A percentile compares a stretch with the other conserved stretches of the same genome.
Conservation (phyloP, 2,113 vertebrate genomes). For the Paramormyrops kingsleyae region DNA sequence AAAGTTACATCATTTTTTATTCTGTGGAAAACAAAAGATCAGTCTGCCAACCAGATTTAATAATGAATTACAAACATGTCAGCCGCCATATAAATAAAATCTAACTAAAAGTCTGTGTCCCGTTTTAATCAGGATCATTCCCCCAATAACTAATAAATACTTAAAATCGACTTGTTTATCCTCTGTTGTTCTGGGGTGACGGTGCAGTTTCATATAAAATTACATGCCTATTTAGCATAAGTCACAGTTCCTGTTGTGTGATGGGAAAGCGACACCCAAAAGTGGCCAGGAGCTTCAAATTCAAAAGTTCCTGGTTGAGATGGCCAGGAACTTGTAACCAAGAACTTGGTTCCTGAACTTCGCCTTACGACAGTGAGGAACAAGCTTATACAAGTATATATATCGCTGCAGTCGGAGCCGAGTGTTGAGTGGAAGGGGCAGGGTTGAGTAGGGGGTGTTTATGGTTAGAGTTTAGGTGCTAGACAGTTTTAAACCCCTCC, state of each 20-base stretch:
- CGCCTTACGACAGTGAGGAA: too few relatives aligned
- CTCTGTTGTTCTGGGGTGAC: too few relatives aligned
- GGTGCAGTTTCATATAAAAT: too few relatives aligned
- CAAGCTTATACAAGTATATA: neutral
- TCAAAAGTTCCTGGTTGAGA: too few relatives aligned
- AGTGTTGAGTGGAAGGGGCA: too few relatives aligned
- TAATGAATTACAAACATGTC: neutral
- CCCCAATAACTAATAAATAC: neutral
- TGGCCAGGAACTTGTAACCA: too few relatives aligned
- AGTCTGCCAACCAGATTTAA: neutral
- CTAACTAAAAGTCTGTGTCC: neutral
- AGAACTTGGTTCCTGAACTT: too few relatives aligned
- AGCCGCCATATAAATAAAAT: neutral
- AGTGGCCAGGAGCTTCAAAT: neutral
- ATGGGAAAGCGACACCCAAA: neutral
- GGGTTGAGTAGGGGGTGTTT: too few relatives aligned
- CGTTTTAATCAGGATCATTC: neutral
- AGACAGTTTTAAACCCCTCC: too few relatives aligned
- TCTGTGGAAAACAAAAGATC: neutral
- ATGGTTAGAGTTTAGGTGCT: too few relatives aligned
- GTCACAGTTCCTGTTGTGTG: neutral
- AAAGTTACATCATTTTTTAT: neutral
- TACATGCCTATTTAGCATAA: neutral
- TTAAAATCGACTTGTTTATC: neutral
- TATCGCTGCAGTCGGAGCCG: too few relatives aligned